Evolutionary conservation across 2,888 invertebrate species (phyloP).

Genomic region (Psylliodes chrysocephalus): DNA sequence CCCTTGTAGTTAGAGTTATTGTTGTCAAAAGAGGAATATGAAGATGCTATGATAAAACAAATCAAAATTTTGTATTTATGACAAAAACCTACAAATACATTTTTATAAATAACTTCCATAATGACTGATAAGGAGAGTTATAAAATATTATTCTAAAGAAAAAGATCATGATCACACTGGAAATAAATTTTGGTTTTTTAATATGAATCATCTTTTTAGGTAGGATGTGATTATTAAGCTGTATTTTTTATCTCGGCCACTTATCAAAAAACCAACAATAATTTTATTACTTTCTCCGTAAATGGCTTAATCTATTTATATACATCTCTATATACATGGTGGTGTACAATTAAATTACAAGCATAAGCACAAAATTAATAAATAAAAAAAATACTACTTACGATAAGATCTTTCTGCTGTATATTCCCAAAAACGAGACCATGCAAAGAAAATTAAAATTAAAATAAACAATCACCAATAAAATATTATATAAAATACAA

Average conservation of each 20-base stretch:
- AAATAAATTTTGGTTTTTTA: background rate
- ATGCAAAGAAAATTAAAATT: conserved; percentile 61
- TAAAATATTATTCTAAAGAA: too few species aligned
- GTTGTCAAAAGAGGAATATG: too few species aligned
- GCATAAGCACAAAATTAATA: conserved; percentile 36
- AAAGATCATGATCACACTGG: too few species aligned
- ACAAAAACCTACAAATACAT: too few species aligned
- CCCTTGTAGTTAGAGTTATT: too few species aligned
- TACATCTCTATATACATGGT: background rate
- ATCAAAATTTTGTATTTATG: too few species aligned
- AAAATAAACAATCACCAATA: conserved; percentile 46
- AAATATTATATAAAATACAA: conserved; percentile 24
- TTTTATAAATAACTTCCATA: too few species aligned
- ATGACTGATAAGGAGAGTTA: too few species aligned
- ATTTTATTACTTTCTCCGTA: background rate
- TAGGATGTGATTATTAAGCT: background rate
- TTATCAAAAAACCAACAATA: conserved; percentile 1
- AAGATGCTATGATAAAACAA: too few species aligned
- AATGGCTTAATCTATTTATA: background rate
- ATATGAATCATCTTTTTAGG: background rate
- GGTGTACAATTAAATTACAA: conserved; percentile 1
- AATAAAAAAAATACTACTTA: conserved; percentile 59
- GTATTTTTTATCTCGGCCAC: background rate
- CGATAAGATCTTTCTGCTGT: conserved; percentile 65
- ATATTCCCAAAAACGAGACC: conserved; percentile 55